Base-by-base conservation (phyloP, 1,140 invertebrate genomes). In the Ceratoteleas bidentatus region DNA sequence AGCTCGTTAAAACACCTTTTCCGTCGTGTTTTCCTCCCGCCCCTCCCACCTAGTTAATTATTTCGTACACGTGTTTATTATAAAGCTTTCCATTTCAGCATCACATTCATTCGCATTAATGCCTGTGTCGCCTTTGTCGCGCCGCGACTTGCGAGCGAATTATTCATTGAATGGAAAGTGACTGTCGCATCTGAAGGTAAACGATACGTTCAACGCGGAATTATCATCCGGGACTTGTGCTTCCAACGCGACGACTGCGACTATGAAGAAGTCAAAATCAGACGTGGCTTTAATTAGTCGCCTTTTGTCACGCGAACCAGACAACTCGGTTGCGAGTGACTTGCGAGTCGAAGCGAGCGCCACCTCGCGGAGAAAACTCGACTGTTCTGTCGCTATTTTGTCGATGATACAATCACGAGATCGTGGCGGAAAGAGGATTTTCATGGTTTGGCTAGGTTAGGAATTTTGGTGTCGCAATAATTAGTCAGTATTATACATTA, bases 211-310 rank as follows among this genome's bases (percentile, higher is more conserved):
- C 57, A 56, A 54, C 38, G 32, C 43, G 53, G n/a, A 61, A 60
- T 57, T 61, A 61, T 72, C 57, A 43, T 47, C 43, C 15, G 52
- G 16, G 3, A 62, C 15, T 57, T 57, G 43, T 43, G 24, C 11
- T 56, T 56, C 24, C 33, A 64, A 56, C 56, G 43, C 47, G 32
- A 24, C 6, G 9, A 32, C 16, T 47, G 10, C 11, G 34, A 43
- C n/a, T 7, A 50, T 58, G 56, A 56, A 64, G 58, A 60, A 73
- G 69, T 73, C 69, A 64, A 64, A 73, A 73, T 73, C 58, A 73
- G 60, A 47, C 58, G 38, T 45, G 50, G 52, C 69, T 15, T 73
- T 73, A 73, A 73, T 73, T 73, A 73, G 69, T 36, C 69, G 14
- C 6, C 36, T 64, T 73, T 64, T 64, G 60, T 45, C 43, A 13